A percentile compares a stretch with the other conserved stretches of the same genome.
phyloP scores from a whole-genome alignment of 2,888 invertebrate species.

The Eurytoma californica region DNA sequence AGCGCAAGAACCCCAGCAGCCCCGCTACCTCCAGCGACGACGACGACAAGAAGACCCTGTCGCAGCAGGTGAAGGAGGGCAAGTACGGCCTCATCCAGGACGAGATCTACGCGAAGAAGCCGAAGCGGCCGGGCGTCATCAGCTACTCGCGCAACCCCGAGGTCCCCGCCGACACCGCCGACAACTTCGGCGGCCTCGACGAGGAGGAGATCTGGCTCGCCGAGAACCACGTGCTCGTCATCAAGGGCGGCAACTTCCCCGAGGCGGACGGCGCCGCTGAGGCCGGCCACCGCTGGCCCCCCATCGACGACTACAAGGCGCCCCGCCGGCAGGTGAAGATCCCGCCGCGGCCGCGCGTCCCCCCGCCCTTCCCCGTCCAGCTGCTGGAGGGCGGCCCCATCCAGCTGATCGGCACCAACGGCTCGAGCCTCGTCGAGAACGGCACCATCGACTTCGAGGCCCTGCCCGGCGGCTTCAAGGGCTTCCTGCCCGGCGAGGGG shows the following conservation, averaged over 20 bases:
- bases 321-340: conserved; percentile 90
- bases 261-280: conserved; percentile 62
- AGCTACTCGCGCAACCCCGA: conserved; percentile 89
- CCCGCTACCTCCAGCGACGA: conserved; percentile 73
- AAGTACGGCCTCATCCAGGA: conserved; percentile 93
- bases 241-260: conserved; percentile 87
- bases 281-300: conserved; percentile 79
- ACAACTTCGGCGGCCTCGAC: conserved; percentile 87
- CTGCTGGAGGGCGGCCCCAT: conserved; percentile 90
- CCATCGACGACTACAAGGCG: conserved; percentile 90
- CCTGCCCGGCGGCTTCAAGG: conserved; percentile 72
- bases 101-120: conserved; percentile 84
- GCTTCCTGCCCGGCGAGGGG: conserved; percentile 75
- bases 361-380: conserved; percentile 95
- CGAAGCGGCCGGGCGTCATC: conserved; percentile 87
- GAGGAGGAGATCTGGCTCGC: conserved; percentile 93
- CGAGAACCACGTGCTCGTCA: conserved; percentile 89
- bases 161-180: conserved; percentile 86
- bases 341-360: conserved; percentile 87
- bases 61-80: conserved; percentile 93
- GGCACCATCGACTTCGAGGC: conserved; percentile 61
- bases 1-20: conserved; percentile 73
- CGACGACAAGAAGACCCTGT: conserved; percentile 88
- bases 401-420: conserved; percentile 89
- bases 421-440: conserved; percentile 81